These are phyloP conservation scores for Tenthredo notha DNA, from an alignment of 2,888 invertebrate species.

Conservation along the genomic window DNA sequence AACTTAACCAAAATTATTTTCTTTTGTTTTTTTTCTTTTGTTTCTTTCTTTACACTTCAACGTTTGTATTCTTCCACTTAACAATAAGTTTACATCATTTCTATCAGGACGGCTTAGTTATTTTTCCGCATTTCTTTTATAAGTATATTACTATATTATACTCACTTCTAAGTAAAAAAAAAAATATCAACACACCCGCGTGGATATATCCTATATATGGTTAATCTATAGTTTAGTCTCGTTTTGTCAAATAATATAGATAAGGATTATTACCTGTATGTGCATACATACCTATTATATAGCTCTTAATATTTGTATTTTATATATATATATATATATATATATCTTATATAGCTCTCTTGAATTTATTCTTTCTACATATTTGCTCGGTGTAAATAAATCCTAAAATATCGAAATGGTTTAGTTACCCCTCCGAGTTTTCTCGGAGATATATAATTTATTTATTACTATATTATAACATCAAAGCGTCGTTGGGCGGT, in stretches of 20 bases:
- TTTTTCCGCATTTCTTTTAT: background rate
- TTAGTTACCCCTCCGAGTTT: conserved; percentile 53
- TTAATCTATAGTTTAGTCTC: background rate
- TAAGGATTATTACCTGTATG: conserved; percentile 56
- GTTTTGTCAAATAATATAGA: conserved; percentile 56
- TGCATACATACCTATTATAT: conserved; percentile 32
- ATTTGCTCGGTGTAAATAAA: conserved; percentile 58
- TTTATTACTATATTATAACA: conserved; percentile 38
- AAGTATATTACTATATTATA: background rate
- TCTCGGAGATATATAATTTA: conserved; percentile 34
- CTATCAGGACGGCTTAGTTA: background rate
- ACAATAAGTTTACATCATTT: background rate
- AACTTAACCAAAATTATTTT: background rate
- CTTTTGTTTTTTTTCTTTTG: background rate
- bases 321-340: too few species aligned
- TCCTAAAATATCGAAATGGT: conserved; percentile 58
- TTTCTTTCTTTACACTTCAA: background rate
- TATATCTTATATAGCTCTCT: background rate
- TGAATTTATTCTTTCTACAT: conserved; percentile 48
- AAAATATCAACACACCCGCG: conserved; percentile 54
- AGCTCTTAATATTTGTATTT: conserved; percentile 25
- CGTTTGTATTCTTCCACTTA: background rate
- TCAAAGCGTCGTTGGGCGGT: conserved; percentile 22
- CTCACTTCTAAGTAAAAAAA: background rate
- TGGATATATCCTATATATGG: background rate